phyloP scores from a whole-genome alignment of 2,888 invertebrate species.

The Gryllus longicercus region DNA sequence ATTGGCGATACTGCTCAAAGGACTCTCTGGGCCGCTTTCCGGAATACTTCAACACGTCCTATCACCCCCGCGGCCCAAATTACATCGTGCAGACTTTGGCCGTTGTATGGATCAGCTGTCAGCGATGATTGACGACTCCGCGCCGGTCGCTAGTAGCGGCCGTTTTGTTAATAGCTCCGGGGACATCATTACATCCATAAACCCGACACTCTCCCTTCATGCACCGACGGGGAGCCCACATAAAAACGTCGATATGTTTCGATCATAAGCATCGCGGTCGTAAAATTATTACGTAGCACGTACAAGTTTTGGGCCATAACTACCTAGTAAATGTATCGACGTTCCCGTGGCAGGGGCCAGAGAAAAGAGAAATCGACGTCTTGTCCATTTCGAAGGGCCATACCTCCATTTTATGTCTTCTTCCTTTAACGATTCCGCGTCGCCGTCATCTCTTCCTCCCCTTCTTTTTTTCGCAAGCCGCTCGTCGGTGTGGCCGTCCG shows the following conservation, averaged over 20 bases:
- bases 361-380: no score
- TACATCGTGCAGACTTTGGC: not conserved
- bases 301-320: no score
- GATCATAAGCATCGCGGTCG: not conserved
- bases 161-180: conserved; percentile 6
- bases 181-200: conserved; percentile 8
- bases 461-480: not conserved
- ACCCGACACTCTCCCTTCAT: not conserved
- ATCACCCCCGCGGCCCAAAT: not conserved
- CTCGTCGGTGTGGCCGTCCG: not conserved
- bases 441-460: not conserved
- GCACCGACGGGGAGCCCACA: not conserved
- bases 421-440: conserved; percentile 6
- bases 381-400: not conserved
- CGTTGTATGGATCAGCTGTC: not conserved
- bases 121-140: conserved; percentile 17
- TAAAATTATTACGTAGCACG: no score
- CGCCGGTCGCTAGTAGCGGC: not conserved
- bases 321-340: no score
- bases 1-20: not conserved
- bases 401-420: conserved; percentile 7
- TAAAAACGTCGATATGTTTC: not conserved
- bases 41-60: not conserved
- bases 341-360: no score
- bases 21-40: not conserved